Evolutionary conservation across 2,797 vertebrate species (phyloP), one percentile per base, ranked within the genome.

Genomic region (Sebastolobus alascanus): DNA sequence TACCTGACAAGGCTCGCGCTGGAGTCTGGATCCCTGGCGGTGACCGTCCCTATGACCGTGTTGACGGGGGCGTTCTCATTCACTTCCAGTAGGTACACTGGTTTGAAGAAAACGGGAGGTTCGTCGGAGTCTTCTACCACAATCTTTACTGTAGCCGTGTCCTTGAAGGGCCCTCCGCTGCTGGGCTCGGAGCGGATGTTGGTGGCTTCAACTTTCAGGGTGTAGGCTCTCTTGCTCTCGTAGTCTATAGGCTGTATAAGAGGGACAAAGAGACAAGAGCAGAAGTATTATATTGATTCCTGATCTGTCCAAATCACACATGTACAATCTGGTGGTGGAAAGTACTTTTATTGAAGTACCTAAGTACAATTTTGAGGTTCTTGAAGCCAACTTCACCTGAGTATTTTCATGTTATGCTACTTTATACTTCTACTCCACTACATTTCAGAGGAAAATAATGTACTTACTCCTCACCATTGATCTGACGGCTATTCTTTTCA

Each of bases 121-220:
- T 99, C 98, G 0, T 99, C 99, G 0, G 98, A 93, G 25, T 99
- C 99, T 76, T 99, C 98, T 8, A 99, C 96, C 0, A 95, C 91
- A 0, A 99, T 95, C 94, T 99, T 99, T 3, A 99, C 95, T 0
- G 97, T 99, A 0, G 99, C 97, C 0, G 97, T 98, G 83, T 99
- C 99, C 94, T 98, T 99, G 93, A 97, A 99, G 25, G 98, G 98
- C 1, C 95, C 97, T 20, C 96, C 95, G 10, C 94, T 91, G 73
- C 95, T 93, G 88, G 97, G 97, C 92, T 98, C 97, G 0, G 94
- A 93, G 22, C 96, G 96, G 22, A 97, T 35, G 86, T 99, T 99
- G 93, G 96, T 95, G 46, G 98, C 98, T 90, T 99, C 98, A 40
- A 99, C 96, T 82, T 97, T 98, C 86, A 99, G 92, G 0, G 97